A percentile compares a stretch with the other conserved stretches of the same genome.
Conservation (phyloP, 2,888 invertebrate species). For the Ectemnius continuus region DNA sequence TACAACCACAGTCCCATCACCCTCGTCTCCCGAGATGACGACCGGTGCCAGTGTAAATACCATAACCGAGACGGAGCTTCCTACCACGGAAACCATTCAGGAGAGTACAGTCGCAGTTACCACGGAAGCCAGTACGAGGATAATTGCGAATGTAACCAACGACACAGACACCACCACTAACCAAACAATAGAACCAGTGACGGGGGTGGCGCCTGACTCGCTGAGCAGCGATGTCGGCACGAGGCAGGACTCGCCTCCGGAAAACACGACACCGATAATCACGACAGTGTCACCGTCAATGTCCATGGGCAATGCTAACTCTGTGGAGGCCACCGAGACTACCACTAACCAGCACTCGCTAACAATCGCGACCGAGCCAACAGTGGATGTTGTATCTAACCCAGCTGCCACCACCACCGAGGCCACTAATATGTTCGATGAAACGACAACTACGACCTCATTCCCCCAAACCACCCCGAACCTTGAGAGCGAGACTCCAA, state of each 20-base stretch:
- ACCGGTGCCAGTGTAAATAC: constrained; percentile 17
- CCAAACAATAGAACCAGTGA: constrained; percentile 20
- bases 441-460: constrained; percentile 46
- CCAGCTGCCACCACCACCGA: constrained; percentile 21
- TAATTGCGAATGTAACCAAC: constrained; percentile 22
- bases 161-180: constrained; percentile 29
- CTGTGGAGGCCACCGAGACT: constrained; percentile 31
- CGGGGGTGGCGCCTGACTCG: constrained; percentile 13
- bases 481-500: constrained; percentile 68
- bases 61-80: constrained; percentile 13
- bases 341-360: constrained; percentile 57
- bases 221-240: constrained; percentile 1
- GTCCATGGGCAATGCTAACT: constrained; percentile 26
- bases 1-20: constrained; percentile 15
- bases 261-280: constrained; percentile 22
- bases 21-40: constrained; percentile 12
- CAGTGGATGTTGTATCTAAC: constrained; percentile 18
- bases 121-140: constrained; percentile 7
- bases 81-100: neutral
- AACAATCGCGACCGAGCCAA: constrained; percentile 42
- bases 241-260: constrained; percentile 22
- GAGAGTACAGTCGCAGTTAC: constrained; percentile 9
- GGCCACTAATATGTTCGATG: constrained; percentile 42
- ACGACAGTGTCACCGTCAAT: constrained; percentile 32
- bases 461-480: constrained; percentile 58